Percentiles rank a stretch among this genome's conserved stretches.
phyloP scores from a whole-genome alignment of 2,113 vertebrate genomes.

The Falco punctatus region DNA sequence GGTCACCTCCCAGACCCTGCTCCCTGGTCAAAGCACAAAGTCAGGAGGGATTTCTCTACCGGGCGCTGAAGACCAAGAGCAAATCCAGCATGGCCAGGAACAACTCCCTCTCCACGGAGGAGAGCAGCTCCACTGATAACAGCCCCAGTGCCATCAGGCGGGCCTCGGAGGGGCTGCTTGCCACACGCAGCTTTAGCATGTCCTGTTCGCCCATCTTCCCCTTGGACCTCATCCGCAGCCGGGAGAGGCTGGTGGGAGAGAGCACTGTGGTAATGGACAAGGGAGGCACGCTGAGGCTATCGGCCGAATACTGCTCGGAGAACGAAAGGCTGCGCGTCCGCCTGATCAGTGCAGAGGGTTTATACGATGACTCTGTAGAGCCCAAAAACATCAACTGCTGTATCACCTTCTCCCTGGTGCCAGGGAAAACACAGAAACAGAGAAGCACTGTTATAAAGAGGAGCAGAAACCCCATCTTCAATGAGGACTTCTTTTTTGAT shows the following conservation, averaged over 20 bases:
- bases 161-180: slow-evolving; percentile 76
- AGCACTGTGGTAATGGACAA: slow-evolving; percentile 77
- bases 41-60: slow-evolving; percentile 80
- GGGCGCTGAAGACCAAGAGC: slow-evolving; percentile 65
- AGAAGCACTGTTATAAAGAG: slow-evolving; percentile 86
- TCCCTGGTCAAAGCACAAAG: slow-evolving; percentile 80
- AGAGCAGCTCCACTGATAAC: slow-evolving; percentile 89
- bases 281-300: slow-evolving; percentile 82
- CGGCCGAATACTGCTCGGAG: slow-evolving; percentile 80
- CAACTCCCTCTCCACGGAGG: slow-evolving; percentile 88
- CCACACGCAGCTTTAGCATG: not conserved
- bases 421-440: slow-evolving; percentile 86
- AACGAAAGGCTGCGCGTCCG: slow-evolving; percentile 84
- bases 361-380: slow-evolving; percentile 77
- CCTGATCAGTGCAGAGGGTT: slow-evolving; percentile 84
- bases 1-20: slow-evolving; percentile 73
- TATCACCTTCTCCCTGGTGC: slow-evolving; percentile 82
- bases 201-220: slow-evolving; percentile 69
- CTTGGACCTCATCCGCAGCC: slow-evolving; percentile 68
- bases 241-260: slow-evolving; percentile 81
- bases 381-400: slow-evolving; percentile 85
- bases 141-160: slow-evolving; percentile 84
- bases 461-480: slow-evolving; percentile 89
- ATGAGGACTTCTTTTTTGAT: slow-evolving; percentile 92
- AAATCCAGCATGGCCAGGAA: slow-evolving; percentile 79